These are phyloP conservation scores for Tachysurus vachellii DNA, from an alignment of 2,113 vertebrate species.

Conservation along the genomic window DNA sequence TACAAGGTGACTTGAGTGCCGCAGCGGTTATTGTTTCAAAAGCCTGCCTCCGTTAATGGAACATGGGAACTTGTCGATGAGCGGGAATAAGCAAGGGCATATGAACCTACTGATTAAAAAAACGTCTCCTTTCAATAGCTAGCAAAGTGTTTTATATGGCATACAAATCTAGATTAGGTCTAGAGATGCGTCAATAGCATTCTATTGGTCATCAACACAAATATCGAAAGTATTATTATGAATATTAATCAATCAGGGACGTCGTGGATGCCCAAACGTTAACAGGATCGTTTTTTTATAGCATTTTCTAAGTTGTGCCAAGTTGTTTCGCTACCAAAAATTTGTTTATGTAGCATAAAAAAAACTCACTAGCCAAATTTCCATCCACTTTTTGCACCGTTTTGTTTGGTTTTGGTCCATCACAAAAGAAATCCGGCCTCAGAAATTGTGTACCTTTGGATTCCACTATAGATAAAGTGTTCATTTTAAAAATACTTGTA, in stretches of 20 bases:
- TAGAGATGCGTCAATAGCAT: neutral
- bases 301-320: too few relatives aligned
- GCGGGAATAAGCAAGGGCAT: neutral
- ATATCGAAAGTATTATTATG: neutral
- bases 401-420: too few relatives aligned
- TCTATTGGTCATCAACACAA: neutral
- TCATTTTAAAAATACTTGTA: too few relatives aligned
- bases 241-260: neutral
- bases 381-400: too few relatives aligned
- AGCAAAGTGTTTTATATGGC: neutral
- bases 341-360: neutral
- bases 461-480: too few relatives aligned
- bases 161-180: neutral
- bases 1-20: conserved; percentile 56
- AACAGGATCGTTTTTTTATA: neutral
- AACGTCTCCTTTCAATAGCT: neutral
- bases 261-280: too few relatives aligned
- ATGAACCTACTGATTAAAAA: neutral
- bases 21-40: conserved; percentile 23
- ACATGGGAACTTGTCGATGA: neutral
- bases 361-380: neutral
- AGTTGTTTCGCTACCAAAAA: too few relatives aligned
- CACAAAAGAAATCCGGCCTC: too few relatives aligned
- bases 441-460: too few relatives aligned
- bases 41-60: conserved; percentile 4